phyloP scores from a whole-genome alignment of 2,888 invertebrate genomes.

The Orthonevra nobilis region DNA sequence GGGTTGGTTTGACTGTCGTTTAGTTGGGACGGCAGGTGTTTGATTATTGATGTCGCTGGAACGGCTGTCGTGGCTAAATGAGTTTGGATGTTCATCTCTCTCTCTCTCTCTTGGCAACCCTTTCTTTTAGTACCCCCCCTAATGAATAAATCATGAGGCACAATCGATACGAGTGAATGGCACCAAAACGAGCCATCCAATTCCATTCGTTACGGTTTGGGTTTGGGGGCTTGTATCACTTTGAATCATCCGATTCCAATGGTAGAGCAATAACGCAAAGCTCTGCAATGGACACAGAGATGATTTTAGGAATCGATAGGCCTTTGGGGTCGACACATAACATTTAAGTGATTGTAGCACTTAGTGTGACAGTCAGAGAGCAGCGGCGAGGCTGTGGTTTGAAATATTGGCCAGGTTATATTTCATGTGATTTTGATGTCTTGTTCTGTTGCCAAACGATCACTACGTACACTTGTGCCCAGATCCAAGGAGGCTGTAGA shows the following conservation, averaged over 20 bases:
- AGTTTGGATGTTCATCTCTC: constrained; percentile 39
- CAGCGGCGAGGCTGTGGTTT: neutral
- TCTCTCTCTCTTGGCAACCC: neutral
- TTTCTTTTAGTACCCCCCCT: constrained; percentile 4
- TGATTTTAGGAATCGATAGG: constrained; percentile 30
- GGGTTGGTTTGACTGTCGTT: constrained; percentile 6
- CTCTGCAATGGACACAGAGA: neutral
- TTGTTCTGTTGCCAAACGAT: constrained; percentile 3
- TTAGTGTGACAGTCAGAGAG: constrained; percentile 35
- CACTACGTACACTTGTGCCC: neutral
- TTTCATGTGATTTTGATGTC: neutral
- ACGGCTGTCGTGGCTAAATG: constrained; percentile 1
- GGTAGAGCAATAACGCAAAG: constrained; percentile 9
- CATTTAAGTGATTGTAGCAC: constrained; percentile 13
- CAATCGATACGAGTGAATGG: constrained; percentile 31
- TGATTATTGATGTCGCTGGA: constrained; percentile 18
- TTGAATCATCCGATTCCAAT: constrained; percentile 16
- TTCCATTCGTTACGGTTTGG: constrained; percentile 28
- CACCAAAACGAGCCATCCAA: constrained; percentile 21
- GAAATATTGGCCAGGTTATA: constrained; percentile 12
- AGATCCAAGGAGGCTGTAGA: neutral
- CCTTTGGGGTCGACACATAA: constrained; percentile 17
- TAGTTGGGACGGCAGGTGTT: constrained; percentile 8
- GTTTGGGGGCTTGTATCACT: constrained; percentile 16
- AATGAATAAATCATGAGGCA: constrained; percentile 57